phyloP scores from a whole-genome alignment of 2,797 vertebrate species.

The Silurus lanzhouensis region DNA sequence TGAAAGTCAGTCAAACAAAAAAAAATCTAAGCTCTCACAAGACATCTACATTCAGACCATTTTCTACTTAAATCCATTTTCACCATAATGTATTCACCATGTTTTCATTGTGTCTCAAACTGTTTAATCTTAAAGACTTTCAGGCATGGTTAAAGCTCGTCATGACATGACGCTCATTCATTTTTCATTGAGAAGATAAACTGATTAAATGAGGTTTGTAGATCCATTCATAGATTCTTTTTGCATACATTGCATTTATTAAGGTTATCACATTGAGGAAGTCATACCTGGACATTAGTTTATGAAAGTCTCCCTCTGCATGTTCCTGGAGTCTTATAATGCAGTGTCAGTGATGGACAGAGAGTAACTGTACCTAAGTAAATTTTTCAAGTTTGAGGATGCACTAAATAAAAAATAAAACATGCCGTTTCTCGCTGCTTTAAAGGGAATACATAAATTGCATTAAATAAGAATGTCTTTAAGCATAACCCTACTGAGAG shows the following conservation, averaged over 20 bases:
- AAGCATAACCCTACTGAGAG: no score
- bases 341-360: no score
- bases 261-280: background rate
- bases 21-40: conserved; percentile 1
- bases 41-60: conserved; percentile 22
- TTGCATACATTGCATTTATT: no score
- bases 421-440: no score
- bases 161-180: no score
- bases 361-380: no score
- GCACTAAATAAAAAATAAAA: no score
- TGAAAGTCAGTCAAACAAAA: background rate
- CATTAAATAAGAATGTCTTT: no score
- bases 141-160: background rate
- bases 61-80: conserved; percentile 64
- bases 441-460: no score
- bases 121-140: conserved; percentile 16
- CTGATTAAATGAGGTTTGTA: background rate
- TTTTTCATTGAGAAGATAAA: background rate
- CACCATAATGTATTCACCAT: conserved; percentile 45
- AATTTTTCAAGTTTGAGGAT: no score
- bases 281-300: background rate
- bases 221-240: background rate
- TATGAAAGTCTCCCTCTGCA: background rate
- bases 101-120: conserved; percentile 45
- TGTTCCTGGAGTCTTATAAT: background rate